phyloP scores from a whole-genome alignment of 2,113 vertebrate species.

The Bubo bubo region DNA sequence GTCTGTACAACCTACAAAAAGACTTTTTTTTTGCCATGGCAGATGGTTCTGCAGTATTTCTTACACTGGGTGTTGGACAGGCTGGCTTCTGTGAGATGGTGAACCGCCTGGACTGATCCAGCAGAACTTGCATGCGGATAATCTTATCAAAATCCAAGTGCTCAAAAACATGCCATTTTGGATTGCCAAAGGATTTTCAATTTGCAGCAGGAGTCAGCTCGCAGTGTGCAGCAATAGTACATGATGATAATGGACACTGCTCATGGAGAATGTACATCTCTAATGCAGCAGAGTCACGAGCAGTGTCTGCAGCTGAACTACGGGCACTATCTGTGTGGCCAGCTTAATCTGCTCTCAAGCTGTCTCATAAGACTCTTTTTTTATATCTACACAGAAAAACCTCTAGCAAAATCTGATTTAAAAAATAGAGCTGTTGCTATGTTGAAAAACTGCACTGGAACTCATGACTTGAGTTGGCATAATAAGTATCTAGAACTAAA shows the following conservation, averaged over 20 bases:
- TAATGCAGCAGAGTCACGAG: no score
- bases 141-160: not conserved
- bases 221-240: accelerated
- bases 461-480: not conserved
- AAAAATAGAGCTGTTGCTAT: conserved; percentile 28
- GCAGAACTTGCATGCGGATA: not conserved
- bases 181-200: not conserved
- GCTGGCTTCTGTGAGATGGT: not conserved
- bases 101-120: not conserved
- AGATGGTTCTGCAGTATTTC: not conserved
- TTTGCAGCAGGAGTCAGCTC: not conserved
- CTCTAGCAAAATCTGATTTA: not conserved
- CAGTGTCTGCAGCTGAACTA: not conserved
- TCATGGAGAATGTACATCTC: no score
- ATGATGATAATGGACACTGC: not conserved
- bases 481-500: not conserved
- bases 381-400: not conserved
- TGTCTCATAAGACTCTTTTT: not conserved
- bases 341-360: not conserved
- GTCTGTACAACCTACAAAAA: not conserved
- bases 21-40: not conserved
- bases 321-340: not conserved
- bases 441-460: not conserved
- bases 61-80: not conserved
- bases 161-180: not conserved